phyloP scores from a whole-genome alignment of 37 sponge, comb jelly and placozoan genomes.

The Mnemiopsis leidyi region DNA sequence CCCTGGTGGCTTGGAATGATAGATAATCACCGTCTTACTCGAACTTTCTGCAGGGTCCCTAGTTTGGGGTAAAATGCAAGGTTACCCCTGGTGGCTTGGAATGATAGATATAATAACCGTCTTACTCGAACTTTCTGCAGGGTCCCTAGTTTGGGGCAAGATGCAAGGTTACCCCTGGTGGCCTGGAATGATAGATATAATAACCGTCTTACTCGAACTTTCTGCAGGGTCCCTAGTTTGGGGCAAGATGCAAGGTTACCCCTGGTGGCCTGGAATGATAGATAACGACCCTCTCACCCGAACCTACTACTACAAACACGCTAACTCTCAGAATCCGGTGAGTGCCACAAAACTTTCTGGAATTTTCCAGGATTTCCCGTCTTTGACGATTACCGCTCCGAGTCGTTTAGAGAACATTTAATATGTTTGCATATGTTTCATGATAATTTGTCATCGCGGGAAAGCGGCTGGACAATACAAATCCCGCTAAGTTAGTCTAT shows the following conservation, averaged over 20 bases:
- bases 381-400: too few relatives aligned
- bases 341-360: too few relatives aligned
- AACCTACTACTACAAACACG: conserved; percentile 49
- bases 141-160: conserved; percentile 34
- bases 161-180: conserved; percentile 65
- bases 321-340: background rate
- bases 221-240: conserved; percentile 42
- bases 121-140: background rate
- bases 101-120: conserved; percentile 33
- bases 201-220: background rate
- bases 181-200: conserved; percentile 38
- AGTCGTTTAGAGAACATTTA: too few relatives aligned
- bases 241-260: conserved; percentile 61
- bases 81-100: conserved; percentile 57
- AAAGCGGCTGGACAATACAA: too few relatives aligned
- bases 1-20: conserved; percentile 64
- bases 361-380: too few relatives aligned
- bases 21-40: conserved; percentile 14
- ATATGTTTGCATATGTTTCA: too few relatives aligned
- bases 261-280: conserved; percentile 63
- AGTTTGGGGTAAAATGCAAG: conserved; percentile 63
- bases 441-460: too few relatives aligned
- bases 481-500: too few relatives aligned
- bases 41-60: conserved; percentile 23
- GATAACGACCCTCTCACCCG: conserved; percentile 37